These are phyloP conservation scores for Pangasius djambal DNA, from an alignment of 2,797 vertebrate species.

Conservation along the genomic window DNA sequence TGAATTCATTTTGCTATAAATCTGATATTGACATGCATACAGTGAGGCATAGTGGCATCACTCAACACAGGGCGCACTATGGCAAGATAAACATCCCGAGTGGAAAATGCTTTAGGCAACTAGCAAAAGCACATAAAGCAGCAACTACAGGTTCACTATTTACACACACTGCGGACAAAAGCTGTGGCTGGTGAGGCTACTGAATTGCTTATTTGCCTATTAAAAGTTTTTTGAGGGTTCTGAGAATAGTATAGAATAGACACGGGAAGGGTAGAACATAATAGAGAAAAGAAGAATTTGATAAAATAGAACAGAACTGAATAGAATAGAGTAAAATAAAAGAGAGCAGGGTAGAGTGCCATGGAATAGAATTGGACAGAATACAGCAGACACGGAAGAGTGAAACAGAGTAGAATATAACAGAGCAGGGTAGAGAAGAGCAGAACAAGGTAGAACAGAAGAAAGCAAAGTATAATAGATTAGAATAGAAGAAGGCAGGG, in stretches of 20 bases:
- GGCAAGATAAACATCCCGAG: neutral
- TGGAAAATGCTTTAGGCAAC: neutral
- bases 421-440: neutral
- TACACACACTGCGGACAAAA: neutral
- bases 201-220: neutral
- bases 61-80: neutral
- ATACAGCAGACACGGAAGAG: neutral
- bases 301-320: neutral
- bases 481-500: neutral
- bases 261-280: neutral
- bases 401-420: neutral
- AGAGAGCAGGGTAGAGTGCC: neutral
- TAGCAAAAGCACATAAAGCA: neutral
- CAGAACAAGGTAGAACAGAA: neutral
- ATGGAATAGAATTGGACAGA: neutral
- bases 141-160: neutral
- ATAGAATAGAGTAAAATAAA: neutral
- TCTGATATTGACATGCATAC: neutral
- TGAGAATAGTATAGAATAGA: neutral
- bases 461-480: neutral
- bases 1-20: neutral
- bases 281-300: neutral
- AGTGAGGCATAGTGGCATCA: neutral
- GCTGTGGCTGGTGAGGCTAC: neutral
- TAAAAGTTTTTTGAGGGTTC: neutral